Evolutionary conservation across 2,113 vertebrate species (phyloP).

Genomic region (Phylloscopus trochiloides): DNA sequence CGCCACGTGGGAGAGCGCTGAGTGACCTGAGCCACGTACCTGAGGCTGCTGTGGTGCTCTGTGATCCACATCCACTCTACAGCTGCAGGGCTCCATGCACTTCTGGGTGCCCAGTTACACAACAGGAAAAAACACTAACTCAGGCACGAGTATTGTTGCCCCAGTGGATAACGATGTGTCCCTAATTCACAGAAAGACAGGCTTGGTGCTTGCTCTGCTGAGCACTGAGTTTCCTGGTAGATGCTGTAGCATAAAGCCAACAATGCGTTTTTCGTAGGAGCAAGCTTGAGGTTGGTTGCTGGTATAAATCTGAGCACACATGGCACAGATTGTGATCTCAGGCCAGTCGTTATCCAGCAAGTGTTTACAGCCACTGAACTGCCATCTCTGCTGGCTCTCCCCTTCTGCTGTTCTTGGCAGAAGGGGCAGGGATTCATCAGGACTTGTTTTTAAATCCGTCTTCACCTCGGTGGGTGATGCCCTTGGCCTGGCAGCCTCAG

Average conservation of each 20-base stretch:
- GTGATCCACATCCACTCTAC: fast-evolving
- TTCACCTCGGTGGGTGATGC: background rate
- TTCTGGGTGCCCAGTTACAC: background rate
- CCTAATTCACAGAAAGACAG: background rate
- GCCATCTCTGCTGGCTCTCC: background rate
- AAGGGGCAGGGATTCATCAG: background rate
- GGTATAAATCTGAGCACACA: background rate
- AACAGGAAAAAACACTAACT: background rate
- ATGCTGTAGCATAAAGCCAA: background rate
- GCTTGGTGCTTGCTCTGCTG: background rate
- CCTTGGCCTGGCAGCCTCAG: background rate
- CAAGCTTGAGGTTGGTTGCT: background rate
- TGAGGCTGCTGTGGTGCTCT: background rate
- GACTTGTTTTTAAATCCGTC: background rate
- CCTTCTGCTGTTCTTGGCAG: constrained; percentile 26
- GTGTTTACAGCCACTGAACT: background rate
- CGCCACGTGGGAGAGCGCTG: background rate
- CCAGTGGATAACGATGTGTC: background rate
- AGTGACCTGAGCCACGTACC: fast-evolving
- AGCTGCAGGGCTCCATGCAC: fast-evolving
- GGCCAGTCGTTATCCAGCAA: background rate
- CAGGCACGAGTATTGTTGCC: background rate
- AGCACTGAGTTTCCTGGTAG: background rate
- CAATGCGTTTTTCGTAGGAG: background rate
- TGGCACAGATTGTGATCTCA: background rate